Evolutionary conservation across 2,797 vertebrate genomes (phyloP).

Genomic region (Enteromius radiatus): DNA sequence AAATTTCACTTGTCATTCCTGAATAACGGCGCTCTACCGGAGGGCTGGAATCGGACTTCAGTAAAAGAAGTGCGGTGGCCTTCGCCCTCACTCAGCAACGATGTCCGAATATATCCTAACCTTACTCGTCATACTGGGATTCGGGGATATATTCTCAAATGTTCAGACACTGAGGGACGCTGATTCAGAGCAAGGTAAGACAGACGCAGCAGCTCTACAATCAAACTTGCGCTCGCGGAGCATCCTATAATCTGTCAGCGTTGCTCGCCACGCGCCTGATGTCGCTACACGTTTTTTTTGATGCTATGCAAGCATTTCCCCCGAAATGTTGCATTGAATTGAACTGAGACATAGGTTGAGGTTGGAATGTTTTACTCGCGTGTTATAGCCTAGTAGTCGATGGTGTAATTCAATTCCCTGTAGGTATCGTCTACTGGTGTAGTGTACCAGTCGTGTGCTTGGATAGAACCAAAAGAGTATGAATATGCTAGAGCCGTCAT

Average conservation of each 20-base stretch:
- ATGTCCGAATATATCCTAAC: conserved; percentile 80
- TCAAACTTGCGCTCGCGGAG: conserved; percentile 69
- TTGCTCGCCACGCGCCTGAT: conserved; percentile 2
- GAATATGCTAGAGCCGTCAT: not conserved
- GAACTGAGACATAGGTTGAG: not conserved
- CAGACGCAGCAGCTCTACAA: conserved; percentile 65
- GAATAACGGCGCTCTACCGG: conserved; percentile 72
- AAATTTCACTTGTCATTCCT: conserved; percentile 73
- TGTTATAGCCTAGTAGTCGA: not conserved
- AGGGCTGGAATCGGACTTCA: conserved; percentile 64
- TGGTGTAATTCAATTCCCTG: not conserved
- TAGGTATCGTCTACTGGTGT: not conserved
- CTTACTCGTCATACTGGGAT: conserved; percentile 77
- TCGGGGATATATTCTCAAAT: conserved; percentile 73
- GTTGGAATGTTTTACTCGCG: conserved; percentile 1
- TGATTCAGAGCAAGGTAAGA: conserved; percentile 78
- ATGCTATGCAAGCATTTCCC: not conserved
- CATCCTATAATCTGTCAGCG: not conserved
- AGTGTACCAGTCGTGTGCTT: not conserved
- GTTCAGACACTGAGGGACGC: conserved; percentile 70
- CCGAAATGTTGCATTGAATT: not conserved
- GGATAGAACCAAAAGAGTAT: not conserved
- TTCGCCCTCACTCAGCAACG: conserved; percentile 77
- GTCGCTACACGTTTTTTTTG: not conserved
- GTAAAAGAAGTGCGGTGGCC: conserved; percentile 75